Base-by-base conservation (phyloP, 2,797 vertebrate species). In the Ceryle rudis region DNA sequence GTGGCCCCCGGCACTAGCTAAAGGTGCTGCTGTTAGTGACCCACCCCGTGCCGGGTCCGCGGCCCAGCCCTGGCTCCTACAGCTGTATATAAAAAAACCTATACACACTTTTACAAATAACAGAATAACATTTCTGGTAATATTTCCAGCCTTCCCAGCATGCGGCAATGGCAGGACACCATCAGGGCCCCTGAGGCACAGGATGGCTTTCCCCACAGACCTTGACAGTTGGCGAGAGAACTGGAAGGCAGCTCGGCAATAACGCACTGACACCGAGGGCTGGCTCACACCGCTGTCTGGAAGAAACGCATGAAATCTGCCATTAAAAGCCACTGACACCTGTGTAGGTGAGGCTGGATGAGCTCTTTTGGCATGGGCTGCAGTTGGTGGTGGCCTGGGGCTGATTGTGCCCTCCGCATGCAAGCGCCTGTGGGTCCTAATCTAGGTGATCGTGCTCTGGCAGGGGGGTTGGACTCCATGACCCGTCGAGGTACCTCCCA, bases 331-430 rank as follows among this genome's bases (percentile, higher is more conserved):
- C 31, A 42, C 19, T 0, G 0, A 33, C 51, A n/a, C 11, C 57
- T 4, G 1, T 18, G 16, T 41, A 25, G 57, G n/a, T 23, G 67
- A 91, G 39, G 11, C 3, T 1, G 18, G 31, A 11, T 9, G 44
- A 54, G 25, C 26, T 88, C 19, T 42, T 65, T 41, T 0, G 0
- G 33, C 3, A 2, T 3, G 9, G 37, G 19, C 35, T 77, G 57
- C 0, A 0, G n/a, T 42, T 3, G 1, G 25, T 2, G 0, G 7
- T 65, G 37, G 20, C 20, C 75, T 84, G 0, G 0, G 15, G 20
- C 7, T 77, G n/a, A 29, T 44, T 31, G 19, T 46, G 7, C 17
- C 14, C 26, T 35, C 41, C 1, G 0, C 47, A 13, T 3, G 1
- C 19, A 57, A 67, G 17, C 3, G 5, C 29, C 0, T 0, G 15